Percentiles rank a stretch among this genome's conserved stretches.
phyloP scores from a whole-genome alignment of 2,888 invertebrate species.

The Hymenopus coronatus region DNA sequence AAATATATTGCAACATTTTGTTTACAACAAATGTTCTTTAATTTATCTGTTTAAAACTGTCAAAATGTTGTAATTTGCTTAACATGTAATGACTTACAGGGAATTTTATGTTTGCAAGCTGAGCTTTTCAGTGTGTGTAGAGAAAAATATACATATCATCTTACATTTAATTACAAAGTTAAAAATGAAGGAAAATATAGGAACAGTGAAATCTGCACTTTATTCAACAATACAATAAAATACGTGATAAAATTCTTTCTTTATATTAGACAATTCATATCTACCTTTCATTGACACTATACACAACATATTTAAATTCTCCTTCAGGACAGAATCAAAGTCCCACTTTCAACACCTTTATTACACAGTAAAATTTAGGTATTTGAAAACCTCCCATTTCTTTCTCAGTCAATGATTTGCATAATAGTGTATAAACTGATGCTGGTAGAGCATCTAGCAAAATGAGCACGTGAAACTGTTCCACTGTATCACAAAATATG shows the following conservation, averaged over 20 bases:
- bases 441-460: too few relatives aligned
- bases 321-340: background rate
- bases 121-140: background rate
- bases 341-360: background rate
- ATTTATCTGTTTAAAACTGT: background rate
- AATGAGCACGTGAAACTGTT: too few relatives aligned
- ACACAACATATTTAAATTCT: background rate
- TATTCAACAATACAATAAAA: background rate
- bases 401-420: too few relatives aligned
- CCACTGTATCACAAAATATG: too few relatives aligned
- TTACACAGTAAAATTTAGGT: too few relatives aligned
- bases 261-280: background rate
- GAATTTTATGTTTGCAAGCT: background rate
- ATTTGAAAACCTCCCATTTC: too few relatives aligned
- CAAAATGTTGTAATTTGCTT: background rate
- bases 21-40: background rate
- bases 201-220: background rate
- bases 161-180: background rate
- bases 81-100: background rate
- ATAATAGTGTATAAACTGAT: too few relatives aligned
- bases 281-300: background rate
- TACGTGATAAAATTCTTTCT: background rate
- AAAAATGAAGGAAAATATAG: background rate
- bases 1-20: background rate
- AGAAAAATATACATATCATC: background rate